A percentile compares a stretch with the other conserved stretches of the same genome.
Conservation (phyloP, 92 coral and sea anemone genomes). For the Pocillopora grandis region DNA sequence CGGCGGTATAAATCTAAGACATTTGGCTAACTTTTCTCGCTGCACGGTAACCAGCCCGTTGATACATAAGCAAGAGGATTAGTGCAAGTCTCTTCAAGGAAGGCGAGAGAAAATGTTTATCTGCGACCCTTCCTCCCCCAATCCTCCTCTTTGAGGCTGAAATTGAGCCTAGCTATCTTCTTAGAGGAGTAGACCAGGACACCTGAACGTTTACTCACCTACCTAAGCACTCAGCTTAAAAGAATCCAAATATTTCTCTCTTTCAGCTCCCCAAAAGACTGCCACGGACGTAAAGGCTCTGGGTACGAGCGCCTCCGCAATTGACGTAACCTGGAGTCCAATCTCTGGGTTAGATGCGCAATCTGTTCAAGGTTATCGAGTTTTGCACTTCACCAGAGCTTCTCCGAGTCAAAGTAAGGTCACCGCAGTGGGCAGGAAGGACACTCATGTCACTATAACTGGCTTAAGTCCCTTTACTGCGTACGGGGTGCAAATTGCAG, state of each 20-base stretch:
- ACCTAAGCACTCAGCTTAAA: too few species aligned
- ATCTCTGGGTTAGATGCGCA: slow-evolving; percentile 32
- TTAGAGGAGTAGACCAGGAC: too few species aligned
- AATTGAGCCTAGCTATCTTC: too few species aligned
- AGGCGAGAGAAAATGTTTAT: too few species aligned
- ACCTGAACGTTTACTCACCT: too few species aligned
- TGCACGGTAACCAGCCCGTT: too few species aligned
- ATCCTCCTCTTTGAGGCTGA: too few species aligned
- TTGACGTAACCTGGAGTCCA: slow-evolving; percentile 58
- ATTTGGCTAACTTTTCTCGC: too few species aligned
- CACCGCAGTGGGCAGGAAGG: neutral
- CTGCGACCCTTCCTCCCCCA: too few species aligned
- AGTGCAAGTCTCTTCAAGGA: too few species aligned
- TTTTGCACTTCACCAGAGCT: slow-evolving; percentile 17
- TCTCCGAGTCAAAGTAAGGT: neutral
- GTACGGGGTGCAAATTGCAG: slow-evolving; percentile 53
- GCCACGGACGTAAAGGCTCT: slow-evolving; percentile 51
- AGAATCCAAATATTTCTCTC: neutral
- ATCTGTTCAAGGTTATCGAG: slow-evolving; percentile 55
- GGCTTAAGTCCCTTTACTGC: slow-evolving; percentile 37
- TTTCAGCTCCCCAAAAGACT: slow-evolving; percentile 40
- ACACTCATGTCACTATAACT: slow-evolving; percentile 18
- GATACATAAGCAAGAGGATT: too few species aligned
- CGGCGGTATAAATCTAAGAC: too few species aligned
- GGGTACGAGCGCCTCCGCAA: slow-evolving; percentile 32